Base-by-base conservation (phyloP, 2,113 vertebrate genomes). In the Cebus imitator region DNA sequence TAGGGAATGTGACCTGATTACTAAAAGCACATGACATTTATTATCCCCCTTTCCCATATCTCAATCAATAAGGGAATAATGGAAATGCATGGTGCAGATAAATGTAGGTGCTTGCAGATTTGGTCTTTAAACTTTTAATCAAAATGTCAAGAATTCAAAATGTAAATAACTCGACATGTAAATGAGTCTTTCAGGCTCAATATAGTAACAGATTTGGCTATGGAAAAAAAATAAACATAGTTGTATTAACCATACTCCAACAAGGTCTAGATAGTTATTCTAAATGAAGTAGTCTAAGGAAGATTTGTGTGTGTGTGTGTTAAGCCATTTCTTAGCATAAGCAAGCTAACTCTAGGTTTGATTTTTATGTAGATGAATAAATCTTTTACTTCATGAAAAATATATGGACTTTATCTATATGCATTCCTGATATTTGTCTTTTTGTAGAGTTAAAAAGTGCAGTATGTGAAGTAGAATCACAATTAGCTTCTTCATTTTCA, bases 151-250 rank as follows among this genome's bases (percentile, higher is more conserved):
- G 75, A 25, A n/a, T n/a, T 35, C 37, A 79, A 81, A 83, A 84
- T 89, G 70, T 87, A 93, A 97, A 93, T 95, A 93, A 64, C 37
- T 93, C 72, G 79, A 93, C 89, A 97, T 93, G 55, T 43, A 95
- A 96, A 97, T 90, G 76, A 82, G 45, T 20, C 52, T 92, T 86
- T 94, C 25, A 75, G 30, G 76, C 58, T 95, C 73, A 76, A 23
- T 89, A 79, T 52, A 25, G 61, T 52, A 45, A 64, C 25, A 14
- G 7, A 75, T 90, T 82, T 37, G 95, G 43, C 2, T 58, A 35
- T 3, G 10, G 27, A 9, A 48, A n/a, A 66, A 55, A 18, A 30
- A 32, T 17, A 3, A 35, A 5, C 23, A 18, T 55, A 27, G 13
- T 70, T 40, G 40, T 70, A 37, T 20, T 30, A 90, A 73, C n/a